Evolutionary conservation across 2,113 vertebrate species (phyloP).

Genomic region (Laticauda laticaudata): DNA sequence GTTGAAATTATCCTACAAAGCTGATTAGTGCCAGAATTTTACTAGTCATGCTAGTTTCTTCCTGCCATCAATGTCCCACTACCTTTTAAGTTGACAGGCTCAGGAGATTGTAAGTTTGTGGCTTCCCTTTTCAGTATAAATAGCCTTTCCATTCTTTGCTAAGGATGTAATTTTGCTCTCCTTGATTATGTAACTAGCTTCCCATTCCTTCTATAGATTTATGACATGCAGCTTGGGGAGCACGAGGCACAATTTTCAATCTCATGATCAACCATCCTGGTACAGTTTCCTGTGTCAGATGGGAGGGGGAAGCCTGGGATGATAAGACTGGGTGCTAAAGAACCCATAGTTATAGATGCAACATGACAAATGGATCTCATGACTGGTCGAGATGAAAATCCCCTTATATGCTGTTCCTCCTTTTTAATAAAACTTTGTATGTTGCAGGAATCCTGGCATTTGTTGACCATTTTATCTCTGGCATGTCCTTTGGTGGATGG

Average conservation of each 20-base stretch:
- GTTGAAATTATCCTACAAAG: background rate
- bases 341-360: background rate
- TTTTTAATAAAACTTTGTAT: background rate
- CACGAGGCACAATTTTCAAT: background rate
- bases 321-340: background rate
- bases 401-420: background rate
- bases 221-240: background rate
- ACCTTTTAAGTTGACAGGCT: background rate
- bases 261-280: background rate
- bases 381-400: background rate
- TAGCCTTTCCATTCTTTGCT: background rate
- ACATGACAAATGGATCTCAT: background rate
- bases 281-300: background rate
- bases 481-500: background rate
- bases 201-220: background rate
- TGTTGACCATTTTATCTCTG: background rate
- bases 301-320: background rate
- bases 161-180: background rate
- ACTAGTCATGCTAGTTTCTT: background rate
- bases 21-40: background rate
- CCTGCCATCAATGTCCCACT: background rate
- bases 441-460: background rate
- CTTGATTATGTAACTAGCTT: background rate
- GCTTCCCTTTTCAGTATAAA: background rate
- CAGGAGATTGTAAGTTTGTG: background rate